Percentiles rank a stretch among this genome's conserved stretches.
Evolutionary conservation across 2,797 vertebrate species (phyloP).

Genomic region (Scomberomorus guttatus): DNA sequence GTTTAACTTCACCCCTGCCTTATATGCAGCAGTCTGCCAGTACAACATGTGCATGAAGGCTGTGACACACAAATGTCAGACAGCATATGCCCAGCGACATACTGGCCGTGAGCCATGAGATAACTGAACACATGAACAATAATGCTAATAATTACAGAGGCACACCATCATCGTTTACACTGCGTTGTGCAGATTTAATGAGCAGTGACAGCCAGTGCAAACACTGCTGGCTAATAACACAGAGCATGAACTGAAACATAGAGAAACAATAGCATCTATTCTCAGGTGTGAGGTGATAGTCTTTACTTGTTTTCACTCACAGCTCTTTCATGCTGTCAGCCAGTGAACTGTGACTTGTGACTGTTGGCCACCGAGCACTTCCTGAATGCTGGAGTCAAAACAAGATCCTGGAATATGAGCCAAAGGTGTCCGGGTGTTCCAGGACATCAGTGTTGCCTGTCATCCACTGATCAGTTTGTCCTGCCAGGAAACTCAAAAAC

Average conservation of each 20-base stretch:
- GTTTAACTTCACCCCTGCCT: background rate
- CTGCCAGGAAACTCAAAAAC: background rate
- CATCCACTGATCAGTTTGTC: conserved; percentile 1
- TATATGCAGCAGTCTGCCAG: background rate
- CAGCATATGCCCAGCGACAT: background rate
- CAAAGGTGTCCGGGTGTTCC: conserved; percentile 7
- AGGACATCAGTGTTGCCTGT: conserved; percentile 1
- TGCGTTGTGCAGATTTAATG: conserved; percentile 44
- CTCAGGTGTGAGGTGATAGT: conserved; percentile 34
- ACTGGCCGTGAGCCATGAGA: conserved; percentile 15
- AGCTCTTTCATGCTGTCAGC: background rate
- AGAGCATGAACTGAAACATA: conserved; percentile 15
- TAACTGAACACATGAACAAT: conserved; percentile 12
- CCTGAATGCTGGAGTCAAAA: conserved; percentile 33
- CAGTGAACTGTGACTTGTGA: conserved; percentile 14
- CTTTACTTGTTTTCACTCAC: conserved; percentile 3
- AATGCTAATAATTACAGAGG: conserved; percentile 18
- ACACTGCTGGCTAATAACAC: conserved; percentile 36
- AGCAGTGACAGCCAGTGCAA: conserved; percentile 32
- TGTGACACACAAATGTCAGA: conserved; percentile 5
- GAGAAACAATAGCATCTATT: background rate
- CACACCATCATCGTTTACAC: conserved; percentile 41
- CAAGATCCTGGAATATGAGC: conserved; percentile 37
- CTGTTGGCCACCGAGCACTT: conserved; percentile 10
- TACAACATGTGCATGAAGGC: background rate